Conservation (phyloP, 2,888 invertebrate species). For the Oligia fasciuncula region DNA sequence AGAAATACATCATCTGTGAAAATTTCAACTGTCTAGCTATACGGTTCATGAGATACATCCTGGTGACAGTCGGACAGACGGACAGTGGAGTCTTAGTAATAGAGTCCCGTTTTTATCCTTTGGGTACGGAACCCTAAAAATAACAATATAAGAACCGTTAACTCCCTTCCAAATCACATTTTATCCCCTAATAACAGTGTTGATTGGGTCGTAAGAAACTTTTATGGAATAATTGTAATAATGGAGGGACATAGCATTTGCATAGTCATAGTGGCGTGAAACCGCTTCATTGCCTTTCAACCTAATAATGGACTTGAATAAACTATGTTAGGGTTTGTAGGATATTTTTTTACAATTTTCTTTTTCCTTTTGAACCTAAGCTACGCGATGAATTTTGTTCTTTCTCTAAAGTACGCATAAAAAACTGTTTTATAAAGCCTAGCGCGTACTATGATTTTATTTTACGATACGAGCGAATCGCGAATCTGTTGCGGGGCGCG, state of each 20-base stretch:
- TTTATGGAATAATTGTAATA: conserved; percentile 47
- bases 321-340: conserved; percentile 4
- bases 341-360: not conserved
- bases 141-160: conserved; percentile 19
- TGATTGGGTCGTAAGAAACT: conserved; percentile 53
- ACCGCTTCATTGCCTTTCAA: conserved; percentile 51
- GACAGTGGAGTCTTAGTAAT: no score
- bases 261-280: conserved; percentile 58
- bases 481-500: fast-evolving
- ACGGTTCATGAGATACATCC: no score
- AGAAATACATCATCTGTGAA: no score
- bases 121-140: not conserved
- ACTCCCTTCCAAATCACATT: conserved; percentile 36
- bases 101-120: no score
- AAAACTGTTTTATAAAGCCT: not conserved
- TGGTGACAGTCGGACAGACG: no score
- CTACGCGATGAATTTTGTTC: not conserved
- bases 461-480: not conserved
- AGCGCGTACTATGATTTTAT: not conserved
- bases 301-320: conserved; percentile 46
- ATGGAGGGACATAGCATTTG: conserved; percentile 48
- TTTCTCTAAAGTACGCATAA: not conserved
- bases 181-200: conserved; percentile 39
- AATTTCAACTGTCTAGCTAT: no score
- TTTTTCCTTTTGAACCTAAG: not conserved